Evolutionary conservation across 2,797 vertebrate genomes (phyloP).

Genomic region (Huso huso): DNA sequence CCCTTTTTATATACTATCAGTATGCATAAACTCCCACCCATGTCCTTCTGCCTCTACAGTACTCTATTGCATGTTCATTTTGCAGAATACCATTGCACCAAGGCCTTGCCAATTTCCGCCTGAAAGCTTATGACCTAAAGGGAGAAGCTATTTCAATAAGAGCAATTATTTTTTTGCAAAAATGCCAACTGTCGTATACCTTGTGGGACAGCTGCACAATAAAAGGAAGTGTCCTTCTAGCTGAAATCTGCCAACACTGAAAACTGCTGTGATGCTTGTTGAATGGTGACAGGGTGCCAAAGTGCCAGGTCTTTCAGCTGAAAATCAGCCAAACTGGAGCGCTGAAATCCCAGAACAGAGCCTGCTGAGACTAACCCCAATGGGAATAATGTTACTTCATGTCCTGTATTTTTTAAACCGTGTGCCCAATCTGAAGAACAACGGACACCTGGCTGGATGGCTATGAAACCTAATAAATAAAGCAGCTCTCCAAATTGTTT

Average conservation of each 20-base stretch:
- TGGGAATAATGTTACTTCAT: too few species aligned
- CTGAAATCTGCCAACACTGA: conserved; percentile 12
- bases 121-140: background rate
- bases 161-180: conserved; percentile 38
- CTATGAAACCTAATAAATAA: too few species aligned
- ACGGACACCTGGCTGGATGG: too few species aligned
- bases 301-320: conserved; percentile 2
- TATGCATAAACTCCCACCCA: too few species aligned
- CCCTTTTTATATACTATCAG: too few species aligned
- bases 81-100: background rate
- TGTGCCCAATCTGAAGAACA: too few species aligned
- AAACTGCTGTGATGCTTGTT: background rate
- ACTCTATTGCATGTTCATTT: background rate
- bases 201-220: conserved; percentile 28
- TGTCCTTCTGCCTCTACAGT: too few species aligned
- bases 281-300: conserved; percentile 11
- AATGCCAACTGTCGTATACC: conserved; percentile 43
- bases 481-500: too few species aligned
- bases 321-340: conserved; percentile 6
- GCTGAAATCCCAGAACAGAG: too few species aligned
- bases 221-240: conserved; percentile 24
- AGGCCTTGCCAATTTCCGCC: background rate
- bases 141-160: conserved; percentile 24
- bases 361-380: too few species aligned
- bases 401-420: too few species aligned